These are phyloP conservation scores for Cremastobaeus sp. DNA, from an alignment of 2,888 invertebrate genomes.

Conservation along the genomic window DNA sequence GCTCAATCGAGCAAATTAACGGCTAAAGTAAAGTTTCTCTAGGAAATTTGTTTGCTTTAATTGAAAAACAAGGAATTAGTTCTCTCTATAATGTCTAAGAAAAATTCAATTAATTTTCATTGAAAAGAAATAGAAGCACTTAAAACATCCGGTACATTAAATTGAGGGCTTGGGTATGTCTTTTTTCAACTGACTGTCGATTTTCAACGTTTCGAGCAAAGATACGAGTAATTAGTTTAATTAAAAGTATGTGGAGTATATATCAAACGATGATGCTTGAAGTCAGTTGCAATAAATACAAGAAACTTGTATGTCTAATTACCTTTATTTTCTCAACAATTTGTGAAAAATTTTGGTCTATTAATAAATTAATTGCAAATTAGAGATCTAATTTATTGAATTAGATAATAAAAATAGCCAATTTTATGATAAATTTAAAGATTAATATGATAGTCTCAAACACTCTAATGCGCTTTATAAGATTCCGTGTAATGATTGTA, in stretches of 20 bases:
- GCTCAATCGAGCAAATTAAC: slow-evolving; percentile 4
- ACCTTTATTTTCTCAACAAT: too few relatives aligned
- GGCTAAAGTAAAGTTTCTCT: slow-evolving; percentile 9
- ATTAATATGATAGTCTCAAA: too few relatives aligned
- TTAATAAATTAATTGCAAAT: too few relatives aligned
- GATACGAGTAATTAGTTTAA: slow-evolving; percentile 45
- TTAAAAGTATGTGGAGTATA: slow-evolving; percentile 41
- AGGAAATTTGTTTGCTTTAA: neutral
- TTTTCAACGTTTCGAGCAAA: slow-evolving; percentile 25
- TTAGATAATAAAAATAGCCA: too few relatives aligned
- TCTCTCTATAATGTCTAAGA: slow-evolving; percentile 33
- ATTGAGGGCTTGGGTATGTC: slow-evolving; percentile 6
- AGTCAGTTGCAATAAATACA: slow-evolving; percentile 7
- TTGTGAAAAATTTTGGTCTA: too few relatives aligned
- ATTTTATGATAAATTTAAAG: too few relatives aligned
- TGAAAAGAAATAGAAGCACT: slow-evolving; percentile 32
- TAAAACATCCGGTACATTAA: slow-evolving; percentile 20
- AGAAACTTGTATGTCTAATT: too few relatives aligned
- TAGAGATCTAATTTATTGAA: too few relatives aligned
- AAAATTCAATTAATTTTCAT: slow-evolving; percentile 44
- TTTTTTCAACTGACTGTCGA: slow-evolving; percentile 10
- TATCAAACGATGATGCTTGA: slow-evolving; percentile 20
- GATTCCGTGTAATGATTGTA: too few relatives aligned
- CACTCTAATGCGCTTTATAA: too few relatives aligned
- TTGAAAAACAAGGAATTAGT: slow-evolving; percentile 14